phyloP scores from a whole-genome alignment of 2,797 vertebrate genomes.

The Melanotaenia boesemani region DNA sequence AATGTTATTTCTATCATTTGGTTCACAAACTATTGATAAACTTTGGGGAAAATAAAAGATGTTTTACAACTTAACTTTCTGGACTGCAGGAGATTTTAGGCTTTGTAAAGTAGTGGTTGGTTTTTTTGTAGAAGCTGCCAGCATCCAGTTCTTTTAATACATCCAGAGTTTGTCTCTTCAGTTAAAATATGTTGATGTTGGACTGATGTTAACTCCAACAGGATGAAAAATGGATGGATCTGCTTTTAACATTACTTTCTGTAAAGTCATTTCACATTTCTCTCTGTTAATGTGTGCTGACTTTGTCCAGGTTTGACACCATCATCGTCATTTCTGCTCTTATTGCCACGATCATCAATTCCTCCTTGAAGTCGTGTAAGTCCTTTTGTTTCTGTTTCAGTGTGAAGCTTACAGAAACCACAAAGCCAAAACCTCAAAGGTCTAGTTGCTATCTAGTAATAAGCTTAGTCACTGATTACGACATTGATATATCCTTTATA shows the following conservation, averaged over 20 bases:
- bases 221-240: neutral
- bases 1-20: neutral
- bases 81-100: neutral
- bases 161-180: conserved; percentile 2
- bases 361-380: conserved; percentile 86
- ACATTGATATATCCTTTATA: neutral
- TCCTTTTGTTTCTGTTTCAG: neutral
- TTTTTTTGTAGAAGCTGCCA: neutral
- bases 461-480: neutral
- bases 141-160: conserved; percentile 8
- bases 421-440: neutral
- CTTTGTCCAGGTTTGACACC: conserved; percentile 89
- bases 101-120: neutral
- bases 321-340: conserved; percentile 90
- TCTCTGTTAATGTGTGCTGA: neutral
- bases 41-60: neutral
- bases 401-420: neutral
- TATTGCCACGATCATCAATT: conserved; percentile 86
- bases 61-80: neutral
- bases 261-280: neutral
- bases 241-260: conserved; percentile 5
- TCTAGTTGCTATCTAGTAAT: neutral
- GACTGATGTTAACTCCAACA: neutral
- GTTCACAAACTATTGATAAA: neutral
- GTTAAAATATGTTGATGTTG: conserved; percentile 2